Evolutionary conservation across 2,888 invertebrate species (phyloP).

Genomic region (Ormyrus labotus): DNA sequence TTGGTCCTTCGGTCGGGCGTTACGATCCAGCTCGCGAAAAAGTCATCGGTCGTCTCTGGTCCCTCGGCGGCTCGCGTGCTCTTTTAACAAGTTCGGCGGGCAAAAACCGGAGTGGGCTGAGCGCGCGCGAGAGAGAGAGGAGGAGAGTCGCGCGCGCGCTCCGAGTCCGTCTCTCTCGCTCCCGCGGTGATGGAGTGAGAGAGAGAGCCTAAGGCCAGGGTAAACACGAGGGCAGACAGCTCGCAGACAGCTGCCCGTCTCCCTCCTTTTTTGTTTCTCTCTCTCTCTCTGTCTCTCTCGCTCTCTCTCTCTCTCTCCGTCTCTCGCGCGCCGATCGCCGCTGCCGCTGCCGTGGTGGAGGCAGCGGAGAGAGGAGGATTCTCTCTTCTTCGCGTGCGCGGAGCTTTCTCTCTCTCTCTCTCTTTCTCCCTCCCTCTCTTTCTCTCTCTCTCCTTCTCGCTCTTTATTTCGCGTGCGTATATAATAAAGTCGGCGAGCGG

Average conservation of each 20-base stretch:
- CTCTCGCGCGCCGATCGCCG: conserved; percentile 32
- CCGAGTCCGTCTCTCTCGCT: conserved; percentile 39
- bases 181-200: too few relatives aligned
- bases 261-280: conserved; percentile 24
- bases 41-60: conserved; percentile 59
- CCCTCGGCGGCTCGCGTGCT: conserved; percentile 56
- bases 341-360: conserved; percentile 20
- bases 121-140: conserved; percentile 47
- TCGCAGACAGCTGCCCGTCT: conserved; percentile 54
- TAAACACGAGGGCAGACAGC: conserved; percentile 59
- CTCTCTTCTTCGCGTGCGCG: neutral
- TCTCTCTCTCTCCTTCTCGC: conserved; percentile 17
- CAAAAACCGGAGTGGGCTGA: conserved; percentile 58
- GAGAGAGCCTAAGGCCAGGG: conserved; percentile 47
- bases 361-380: neutral
- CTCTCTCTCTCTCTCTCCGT: conserved; percentile 9
- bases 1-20: conserved; percentile 18
- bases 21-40: conserved; percentile 57
- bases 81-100: conserved; percentile 58
- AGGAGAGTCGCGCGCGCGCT: conserved; percentile 25
- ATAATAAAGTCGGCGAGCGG: too few relatives aligned
- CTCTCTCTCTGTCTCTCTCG: conserved; percentile 8
- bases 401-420: conserved; percentile 16
- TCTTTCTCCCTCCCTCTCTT: neutral
- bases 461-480: neutral